Evolutionary conservation across 1,140 invertebrate genomes (phyloP).

Genomic region (Atta cephalotes): DNA sequence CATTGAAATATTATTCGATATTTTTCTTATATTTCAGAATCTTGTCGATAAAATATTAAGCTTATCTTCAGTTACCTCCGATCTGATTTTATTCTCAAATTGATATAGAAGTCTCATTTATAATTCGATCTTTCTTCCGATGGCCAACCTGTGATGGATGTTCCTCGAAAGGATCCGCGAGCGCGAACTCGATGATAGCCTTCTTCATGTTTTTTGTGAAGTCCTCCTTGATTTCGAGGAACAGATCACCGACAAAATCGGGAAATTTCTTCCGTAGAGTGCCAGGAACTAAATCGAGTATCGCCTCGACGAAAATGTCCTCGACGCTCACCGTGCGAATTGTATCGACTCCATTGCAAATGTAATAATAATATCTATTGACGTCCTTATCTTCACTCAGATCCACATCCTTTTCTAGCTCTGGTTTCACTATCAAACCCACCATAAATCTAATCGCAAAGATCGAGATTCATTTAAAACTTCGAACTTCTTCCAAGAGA

Average conservation of each 20-base stretch:
- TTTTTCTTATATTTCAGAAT: not conserved
- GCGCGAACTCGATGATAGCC: slow-evolving; percentile 94
- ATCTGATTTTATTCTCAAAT: slow-evolving; percentile 4
- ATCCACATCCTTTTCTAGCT: slow-evolving; percentile 71
- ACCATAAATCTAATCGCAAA: slow-evolving; percentile 88
- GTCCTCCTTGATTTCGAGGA: slow-evolving; percentile 91
- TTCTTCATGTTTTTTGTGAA: slow-evolving; percentile 95
- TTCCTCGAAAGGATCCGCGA: slow-evolving; percentile 88
- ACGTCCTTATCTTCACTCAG: slow-evolving; percentile 88
- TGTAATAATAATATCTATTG: slow-evolving; percentile 95
- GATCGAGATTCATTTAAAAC: slow-evolving; percentile 11
- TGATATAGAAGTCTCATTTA: not conserved
- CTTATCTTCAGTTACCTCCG: not conserved
- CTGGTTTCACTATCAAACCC: slow-evolving; percentile 89
- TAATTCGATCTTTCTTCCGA: not conserved
- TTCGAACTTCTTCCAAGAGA: not conserved
- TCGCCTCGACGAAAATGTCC: slow-evolving; percentile 87
- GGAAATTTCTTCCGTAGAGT: slow-evolving; percentile 87
- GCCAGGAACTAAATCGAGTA: slow-evolving; percentile 85
- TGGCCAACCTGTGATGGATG: slow-evolving; percentile 18
- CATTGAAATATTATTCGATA: not conserved
- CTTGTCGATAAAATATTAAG: slow-evolving; percentile 10
- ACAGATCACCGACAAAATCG: slow-evolving; percentile 86
- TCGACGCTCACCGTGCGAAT: slow-evolving; percentile 93
- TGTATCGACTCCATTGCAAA: slow-evolving; percentile 95